Evolutionary conservation across 2,113 vertebrate species (phyloP).

Genomic region (Pituophis catenifer): DNA sequence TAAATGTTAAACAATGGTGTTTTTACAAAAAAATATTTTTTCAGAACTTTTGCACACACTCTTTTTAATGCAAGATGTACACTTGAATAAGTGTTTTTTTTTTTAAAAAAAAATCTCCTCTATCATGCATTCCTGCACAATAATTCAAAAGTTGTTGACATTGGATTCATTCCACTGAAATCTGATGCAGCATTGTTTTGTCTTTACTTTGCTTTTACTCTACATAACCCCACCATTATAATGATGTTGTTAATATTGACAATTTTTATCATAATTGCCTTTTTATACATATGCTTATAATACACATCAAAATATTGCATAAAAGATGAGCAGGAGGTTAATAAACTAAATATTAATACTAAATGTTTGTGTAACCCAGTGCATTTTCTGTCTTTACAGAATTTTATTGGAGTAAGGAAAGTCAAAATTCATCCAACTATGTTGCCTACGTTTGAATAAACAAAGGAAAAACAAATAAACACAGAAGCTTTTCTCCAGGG

Average conservation of each 20-base stretch:
- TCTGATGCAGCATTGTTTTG: constrained; percentile 41
- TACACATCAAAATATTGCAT: not conserved
- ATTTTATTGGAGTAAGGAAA: not conserved
- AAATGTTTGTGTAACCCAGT: not conserved
- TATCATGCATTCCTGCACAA: not conserved
- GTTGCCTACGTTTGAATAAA: not conserved
- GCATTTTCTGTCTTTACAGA: not conserved
- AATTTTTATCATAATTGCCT: constrained; percentile 16
- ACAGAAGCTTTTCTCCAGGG: not conserved
- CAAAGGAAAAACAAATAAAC: not conserved
- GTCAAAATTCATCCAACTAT: not conserved
- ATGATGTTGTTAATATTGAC: not conserved
- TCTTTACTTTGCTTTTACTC: constrained; percentile 19
- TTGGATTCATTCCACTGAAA: constrained; percentile 50
- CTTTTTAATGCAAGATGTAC: not conserved
- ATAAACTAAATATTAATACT: not conserved
- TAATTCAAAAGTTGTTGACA: constrained; percentile 45
- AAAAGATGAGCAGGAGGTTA: not conserved
- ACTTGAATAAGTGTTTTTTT: constrained; percentile 28
- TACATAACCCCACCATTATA: constrained; percentile 7
- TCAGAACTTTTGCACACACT: constrained; percentile 6
- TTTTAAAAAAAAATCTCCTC: constrained; percentile 13
- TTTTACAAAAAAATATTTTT: not conserved
- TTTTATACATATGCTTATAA: not conserved
- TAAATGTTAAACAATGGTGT: constrained; percentile 24